Evolutionary conservation across 2,888 invertebrate species (phyloP), one percentile per base, ranked within the genome.

Genomic region (Cryptus viduatorius): DNA sequence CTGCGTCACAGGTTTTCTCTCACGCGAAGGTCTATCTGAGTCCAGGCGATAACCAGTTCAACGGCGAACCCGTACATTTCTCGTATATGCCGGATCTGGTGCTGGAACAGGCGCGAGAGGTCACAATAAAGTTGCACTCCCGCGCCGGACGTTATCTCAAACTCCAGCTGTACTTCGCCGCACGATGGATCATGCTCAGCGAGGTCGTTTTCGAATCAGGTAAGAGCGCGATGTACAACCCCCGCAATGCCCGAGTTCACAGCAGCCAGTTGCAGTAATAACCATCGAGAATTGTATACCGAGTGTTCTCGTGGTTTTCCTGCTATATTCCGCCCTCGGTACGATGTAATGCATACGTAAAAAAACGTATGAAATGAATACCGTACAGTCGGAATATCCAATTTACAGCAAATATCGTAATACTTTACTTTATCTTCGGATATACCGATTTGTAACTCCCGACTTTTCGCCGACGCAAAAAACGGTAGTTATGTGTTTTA

Each of bases 191-290:
- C 92, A 96, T 98, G 95, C 95, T 98, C 90, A 97, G 97, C 93
- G 98, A 98, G 94, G 95, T 98, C 86, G 96, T 96, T 89, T 98
- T 98, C 93, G 96, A 96, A 90, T 97, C 97, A 89, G 96, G 97
- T 97, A 94, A 94, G 94, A 72, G 19, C 48, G 65, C 59, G 19
- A 46, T 67, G 67, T 50, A 64, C 24, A 19, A 19, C 7, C 4
- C 14, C n/a, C 46, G 24, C 24, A 31, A 10, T 44, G 16, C 19
- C 50, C 29, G 31, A 59, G 24, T 46, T 31, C 37, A 42, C 44
- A 75, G 29, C 73, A 68, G 37, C 80, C 64, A 71, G 64, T 76
- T 76, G 50, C 44, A 44, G 75, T 75, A 69, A 69, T 76, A 69
- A 81, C 68, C 81, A 76, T 76, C 44, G 69, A 64, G 68, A 81